phyloP scores from a whole-genome alignment of 2,888 invertebrate genomes.

The Chaetogeoica ovagalla region DNA sequence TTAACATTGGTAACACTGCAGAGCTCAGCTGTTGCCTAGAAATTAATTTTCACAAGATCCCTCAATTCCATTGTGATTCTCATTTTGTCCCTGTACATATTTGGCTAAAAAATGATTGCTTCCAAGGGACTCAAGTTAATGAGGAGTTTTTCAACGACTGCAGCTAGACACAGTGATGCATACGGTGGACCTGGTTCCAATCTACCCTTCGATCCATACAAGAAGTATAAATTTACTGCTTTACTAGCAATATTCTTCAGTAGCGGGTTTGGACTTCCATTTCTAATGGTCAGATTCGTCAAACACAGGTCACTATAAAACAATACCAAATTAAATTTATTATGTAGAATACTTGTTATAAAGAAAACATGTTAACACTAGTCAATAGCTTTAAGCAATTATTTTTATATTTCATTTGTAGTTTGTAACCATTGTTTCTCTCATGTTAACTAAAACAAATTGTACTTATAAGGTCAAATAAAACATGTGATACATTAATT shows the following conservation, averaged over 20 bases:
- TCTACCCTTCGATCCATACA: slow-evolving; percentile 35
- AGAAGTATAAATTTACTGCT: slow-evolving; percentile 47
- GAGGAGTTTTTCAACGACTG: slow-evolving; percentile 36
- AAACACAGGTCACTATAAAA: slow-evolving; percentile 30
- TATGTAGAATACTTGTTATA: not conserved
- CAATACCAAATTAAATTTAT: not conserved
- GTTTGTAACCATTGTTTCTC: slow-evolving; percentile 7
- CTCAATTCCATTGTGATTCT: not conserved
- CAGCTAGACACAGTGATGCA: slow-evolving; percentile 34
- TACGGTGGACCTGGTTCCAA: slow-evolving; percentile 40
- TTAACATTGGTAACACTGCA: slow-evolving; percentile 36
- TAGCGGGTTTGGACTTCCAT: slow-evolving; percentile 43
- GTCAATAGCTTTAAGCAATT: slow-evolving; percentile 19
- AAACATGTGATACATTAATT: not conserved
- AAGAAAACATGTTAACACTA: slow-evolving; percentile 18
- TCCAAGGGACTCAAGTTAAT: slow-evolving; percentile 25
- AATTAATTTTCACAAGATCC: slow-evolving; percentile 8
- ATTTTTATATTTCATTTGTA: not conserved
- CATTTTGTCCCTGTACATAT: not conserved
- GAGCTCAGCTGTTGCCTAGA: slow-evolving; percentile 29
- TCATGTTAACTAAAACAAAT: not conserved
- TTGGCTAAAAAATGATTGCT: slow-evolving; percentile 20
- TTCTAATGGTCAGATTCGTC: slow-evolving; percentile 39
- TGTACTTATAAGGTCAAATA: not conserved
- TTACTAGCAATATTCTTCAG: slow-evolving; percentile 39